These are phyloP conservation scores for Glareola pratincola DNA, from an alignment of 2,113 vertebrate genomes.

Conservation along the genomic window DNA sequence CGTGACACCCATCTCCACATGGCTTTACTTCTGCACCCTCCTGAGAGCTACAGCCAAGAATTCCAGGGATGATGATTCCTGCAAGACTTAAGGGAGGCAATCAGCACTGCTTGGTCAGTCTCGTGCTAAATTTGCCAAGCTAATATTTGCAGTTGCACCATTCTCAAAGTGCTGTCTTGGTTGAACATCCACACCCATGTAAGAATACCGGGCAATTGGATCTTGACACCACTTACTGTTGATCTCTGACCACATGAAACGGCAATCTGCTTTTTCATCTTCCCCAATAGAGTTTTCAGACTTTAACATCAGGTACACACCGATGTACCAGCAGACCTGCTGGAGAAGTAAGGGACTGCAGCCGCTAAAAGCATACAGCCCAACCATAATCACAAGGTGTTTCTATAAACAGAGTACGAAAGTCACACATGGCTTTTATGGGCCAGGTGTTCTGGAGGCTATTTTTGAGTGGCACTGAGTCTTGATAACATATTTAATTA, in stretches of 20 bases:
- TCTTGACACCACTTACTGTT: neutral
- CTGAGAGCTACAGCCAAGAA: neutral
- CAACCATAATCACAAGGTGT: neutral
- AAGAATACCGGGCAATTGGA: neutral
- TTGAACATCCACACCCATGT: neutral
- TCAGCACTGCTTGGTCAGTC: neutral
- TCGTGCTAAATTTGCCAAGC: neutral
- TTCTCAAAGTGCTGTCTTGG: neutral
- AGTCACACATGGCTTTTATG: neutral
- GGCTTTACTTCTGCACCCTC: neutral
- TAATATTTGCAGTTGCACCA: neutral
- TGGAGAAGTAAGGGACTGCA: neutral
- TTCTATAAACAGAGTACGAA: neutral
- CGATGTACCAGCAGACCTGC: neutral
- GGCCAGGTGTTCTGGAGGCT: neutral
- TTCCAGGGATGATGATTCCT: neutral
- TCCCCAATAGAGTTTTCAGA: neutral
- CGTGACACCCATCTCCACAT: rapidly evolving
- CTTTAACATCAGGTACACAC: neutral
- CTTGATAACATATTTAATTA: neutral
- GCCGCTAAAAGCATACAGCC: neutral
- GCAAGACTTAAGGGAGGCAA: neutral
- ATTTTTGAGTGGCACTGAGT: neutral
- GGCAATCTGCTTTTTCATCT: neutral
- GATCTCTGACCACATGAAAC: neutral